Evolutionary conservation across 1,140 invertebrate genomes (phyloP).

Genomic region (Schmidtea mediterranea): DNA sequence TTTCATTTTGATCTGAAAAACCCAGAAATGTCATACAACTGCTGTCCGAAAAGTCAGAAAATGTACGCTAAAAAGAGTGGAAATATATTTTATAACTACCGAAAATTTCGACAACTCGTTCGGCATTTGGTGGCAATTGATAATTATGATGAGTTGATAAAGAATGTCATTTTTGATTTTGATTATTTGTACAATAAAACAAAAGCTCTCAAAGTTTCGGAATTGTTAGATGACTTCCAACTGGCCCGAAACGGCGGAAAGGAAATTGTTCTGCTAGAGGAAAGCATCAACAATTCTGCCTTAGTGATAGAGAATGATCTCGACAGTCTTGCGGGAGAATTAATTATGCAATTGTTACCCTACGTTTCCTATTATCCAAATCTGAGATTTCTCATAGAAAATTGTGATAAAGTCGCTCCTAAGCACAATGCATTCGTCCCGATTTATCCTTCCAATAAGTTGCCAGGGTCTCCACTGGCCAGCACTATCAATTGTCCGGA

Average conservation of each 20-base stretch:
- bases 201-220: constrained; percentile 17
- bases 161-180: constrained; percentile 18
- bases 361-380: constrained; percentile 16
- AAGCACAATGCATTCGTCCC: constrained; percentile 18
- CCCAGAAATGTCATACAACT: too few species aligned
- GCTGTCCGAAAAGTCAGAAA: not conserved
- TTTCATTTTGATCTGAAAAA: not conserved
- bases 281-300: constrained; percentile 14
- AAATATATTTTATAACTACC: constrained; percentile 13
- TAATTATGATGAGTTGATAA: constrained; percentile 15
- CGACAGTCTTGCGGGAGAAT: constrained; percentile 16
- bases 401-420: constrained; percentile 16
- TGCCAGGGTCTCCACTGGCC: constrained; percentile 19
- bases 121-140: constrained; percentile 15
- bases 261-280: constrained; percentile 14
- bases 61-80: constrained; percentile 2
- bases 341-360: constrained; percentile 15
- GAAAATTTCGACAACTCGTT: constrained; percentile 20
- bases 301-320: constrained; percentile 14
- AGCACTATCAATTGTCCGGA: constrained; percentile 12
- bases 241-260: constrained; percentile 13
- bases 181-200: constrained; percentile 22
- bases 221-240: constrained; percentile 17
- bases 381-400: constrained; percentile 16
- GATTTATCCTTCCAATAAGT: constrained; percentile 16